A percentile compares a stretch with the other conserved stretches of the same genome.
phyloP scores from a whole-genome alignment of 2,113 vertebrate genomes.

The Scomber scombrus region DNA sequence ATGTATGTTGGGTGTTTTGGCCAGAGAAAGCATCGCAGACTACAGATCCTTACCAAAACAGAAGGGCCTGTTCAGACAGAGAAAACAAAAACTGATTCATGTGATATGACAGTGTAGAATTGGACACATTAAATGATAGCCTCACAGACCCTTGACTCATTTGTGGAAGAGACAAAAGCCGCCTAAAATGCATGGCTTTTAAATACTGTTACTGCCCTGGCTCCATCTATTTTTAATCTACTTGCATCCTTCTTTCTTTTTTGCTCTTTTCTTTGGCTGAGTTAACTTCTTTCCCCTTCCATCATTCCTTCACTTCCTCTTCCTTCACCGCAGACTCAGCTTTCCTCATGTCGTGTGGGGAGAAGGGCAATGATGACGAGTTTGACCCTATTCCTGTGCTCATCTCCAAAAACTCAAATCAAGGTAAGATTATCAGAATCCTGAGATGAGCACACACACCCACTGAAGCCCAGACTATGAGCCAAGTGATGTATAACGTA shows the following conservation, averaged over 20 bases:
- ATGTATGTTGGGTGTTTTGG: slow-evolving; percentile 6
- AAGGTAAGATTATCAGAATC: slow-evolving; percentile 90
- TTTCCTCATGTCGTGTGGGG: slow-evolving; percentile 93
- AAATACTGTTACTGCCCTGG: slow-evolving; percentile 44
- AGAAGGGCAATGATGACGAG: slow-evolving; percentile 95
- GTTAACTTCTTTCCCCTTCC: slow-evolving; percentile 63
- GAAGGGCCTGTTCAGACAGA: slow-evolving; percentile 12
- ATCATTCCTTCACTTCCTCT: slow-evolving; percentile 73
- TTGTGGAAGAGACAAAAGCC: slow-evolving; percentile 46
- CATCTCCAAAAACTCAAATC: slow-evolving; percentile 97
- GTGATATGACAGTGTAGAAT: neutral
- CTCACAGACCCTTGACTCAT: slow-evolving; percentile 56
- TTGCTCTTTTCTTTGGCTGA: slow-evolving; percentile 56
- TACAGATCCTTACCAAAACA: slow-evolving; percentile 1
- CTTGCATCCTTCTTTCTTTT: slow-evolving; percentile 56
- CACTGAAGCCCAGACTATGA: slow-evolving; percentile 44
- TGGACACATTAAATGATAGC: slow-evolving; percentile 12
- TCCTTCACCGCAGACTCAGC: slow-evolving; percentile 91
- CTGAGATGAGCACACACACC: slow-evolving; percentile 59
- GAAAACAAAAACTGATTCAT: slow-evolving; percentile 2
- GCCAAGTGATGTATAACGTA: slow-evolving; percentile 44
- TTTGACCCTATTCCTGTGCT: slow-evolving; percentile 99
- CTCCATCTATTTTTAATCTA: slow-evolving; percentile 58
- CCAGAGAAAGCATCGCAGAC: slow-evolving; percentile 2
- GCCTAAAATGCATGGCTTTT: slow-evolving; percentile 59